Evolutionary conservation across 2,888 invertebrate genomes (phyloP).

Genomic region (Agrochola lota): DNA sequence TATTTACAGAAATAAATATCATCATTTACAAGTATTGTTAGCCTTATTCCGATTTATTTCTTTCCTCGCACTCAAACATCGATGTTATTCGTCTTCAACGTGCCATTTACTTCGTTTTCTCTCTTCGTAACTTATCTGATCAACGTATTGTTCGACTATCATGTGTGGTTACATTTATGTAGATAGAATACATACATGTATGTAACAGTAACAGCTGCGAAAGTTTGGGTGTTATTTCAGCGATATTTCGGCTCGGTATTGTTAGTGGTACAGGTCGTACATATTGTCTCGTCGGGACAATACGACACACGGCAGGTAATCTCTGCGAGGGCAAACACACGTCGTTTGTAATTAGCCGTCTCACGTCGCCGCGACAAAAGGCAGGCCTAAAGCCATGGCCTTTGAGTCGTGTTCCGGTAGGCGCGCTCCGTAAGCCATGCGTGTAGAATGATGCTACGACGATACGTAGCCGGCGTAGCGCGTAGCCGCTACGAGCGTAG

Average conservation of each 20-base stretch:
- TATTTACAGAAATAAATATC: background rate
- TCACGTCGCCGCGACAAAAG: slow-evolving; percentile 74
- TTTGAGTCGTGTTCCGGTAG: slow-evolving; percentile 71
- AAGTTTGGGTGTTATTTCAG: slow-evolving; percentile 54
- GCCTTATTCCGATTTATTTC: slow-evolving; percentile 34
- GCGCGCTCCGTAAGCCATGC: slow-evolving; percentile 68
- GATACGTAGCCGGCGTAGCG: slow-evolving; percentile 32
- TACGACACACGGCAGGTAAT: slow-evolving; percentile 73
- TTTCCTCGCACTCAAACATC: slow-evolving; percentile 11
- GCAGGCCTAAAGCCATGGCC: slow-evolving; percentile 63
- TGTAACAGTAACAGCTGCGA: slow-evolving; percentile 34
- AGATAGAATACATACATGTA: slow-evolving; percentile 13
- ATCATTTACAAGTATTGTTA: slow-evolving; percentile 5
- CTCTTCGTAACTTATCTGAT: slow-evolving; percentile 61
- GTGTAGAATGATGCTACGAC: slow-evolving; percentile 67
- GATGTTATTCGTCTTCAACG: slow-evolving; percentile 39
- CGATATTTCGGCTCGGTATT: slow-evolving; percentile 56
- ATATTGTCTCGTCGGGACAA: slow-evolving; percentile 70
- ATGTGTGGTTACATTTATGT: slow-evolving; percentile 19
- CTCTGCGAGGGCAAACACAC: slow-evolving; percentile 74
- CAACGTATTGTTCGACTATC: slow-evolving; percentile 32
- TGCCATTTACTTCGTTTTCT: slow-evolving; percentile 45
- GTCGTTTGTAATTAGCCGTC: slow-evolving; percentile 79
- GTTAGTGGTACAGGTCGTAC: slow-evolving; percentile 50
- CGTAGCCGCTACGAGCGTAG: slow-evolving; percentile 55